Percentiles rank a stretch among this genome's conserved stretches.
Conservation (phyloP, 2,797 vertebrate species). For the Diplodus sargus region DNA sequence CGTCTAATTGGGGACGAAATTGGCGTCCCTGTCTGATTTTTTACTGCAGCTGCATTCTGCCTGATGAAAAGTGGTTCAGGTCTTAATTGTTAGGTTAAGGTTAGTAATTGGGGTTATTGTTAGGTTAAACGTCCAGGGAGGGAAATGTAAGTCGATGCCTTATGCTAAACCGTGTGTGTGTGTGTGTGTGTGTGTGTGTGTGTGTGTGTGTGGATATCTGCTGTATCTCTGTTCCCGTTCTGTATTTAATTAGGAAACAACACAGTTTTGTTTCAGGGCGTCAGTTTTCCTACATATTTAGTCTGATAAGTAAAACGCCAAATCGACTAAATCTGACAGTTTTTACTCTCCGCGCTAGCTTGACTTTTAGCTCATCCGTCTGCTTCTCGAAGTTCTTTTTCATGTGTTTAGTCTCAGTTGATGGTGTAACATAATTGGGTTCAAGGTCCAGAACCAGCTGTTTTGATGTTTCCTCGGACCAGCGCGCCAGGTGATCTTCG, state of each 20-base stretch:
- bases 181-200: neutral
- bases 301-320: too few relatives aligned
- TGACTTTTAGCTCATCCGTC: too few relatives aligned
- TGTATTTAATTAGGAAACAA: neutral
- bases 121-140: constrained; percentile 33
- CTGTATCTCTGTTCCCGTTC: neutral
- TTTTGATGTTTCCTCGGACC: too few relatives aligned
- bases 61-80: constrained; percentile 28
- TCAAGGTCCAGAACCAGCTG: too few relatives aligned
- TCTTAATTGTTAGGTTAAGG: constrained; percentile 47
- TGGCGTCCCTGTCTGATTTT: constrained; percentile 43
- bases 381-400: too few relatives aligned
- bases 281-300: neutral
- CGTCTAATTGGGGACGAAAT: constrained; percentile 54
- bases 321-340: too few relatives aligned
- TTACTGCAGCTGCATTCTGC: constrained; percentile 20
- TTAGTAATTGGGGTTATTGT: constrained; percentile 65
- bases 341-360: too few relatives aligned
- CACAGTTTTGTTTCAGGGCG: neutral
- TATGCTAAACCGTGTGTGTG: constrained; percentile 11
- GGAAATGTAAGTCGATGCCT: constrained; percentile 1
- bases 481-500: too few relatives aligned
- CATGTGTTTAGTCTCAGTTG: too few relatives aligned
- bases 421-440: too few relatives aligned
- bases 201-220: neutral